Conservation (phyloP, 1,140 invertebrate species). For the Dendrolimus kikuchii region DNA sequence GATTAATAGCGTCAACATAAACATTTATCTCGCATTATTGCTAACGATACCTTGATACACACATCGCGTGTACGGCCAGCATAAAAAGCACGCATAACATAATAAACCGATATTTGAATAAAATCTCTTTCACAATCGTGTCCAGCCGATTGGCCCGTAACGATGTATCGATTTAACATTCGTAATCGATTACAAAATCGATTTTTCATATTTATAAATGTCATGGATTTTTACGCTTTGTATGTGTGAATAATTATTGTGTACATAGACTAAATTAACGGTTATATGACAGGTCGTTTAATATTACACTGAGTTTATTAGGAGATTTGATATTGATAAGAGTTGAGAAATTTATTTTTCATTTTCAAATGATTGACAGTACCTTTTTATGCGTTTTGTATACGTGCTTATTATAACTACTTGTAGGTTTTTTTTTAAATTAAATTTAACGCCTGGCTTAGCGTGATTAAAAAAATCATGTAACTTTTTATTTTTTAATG, state of each 20-base stretch:
- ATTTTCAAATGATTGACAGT: too few relatives aligned
- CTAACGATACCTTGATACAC: slow-evolving; percentile 18
- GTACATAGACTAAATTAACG: slow-evolving; percentile 4
- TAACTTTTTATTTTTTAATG: too few relatives aligned
- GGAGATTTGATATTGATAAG: too few relatives aligned
- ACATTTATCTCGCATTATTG: slow-evolving; percentile 19
- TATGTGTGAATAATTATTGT: slow-evolving; percentile 24
- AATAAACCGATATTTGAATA: slow-evolving; percentile 25
- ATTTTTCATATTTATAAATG: slow-evolving; percentile 42
- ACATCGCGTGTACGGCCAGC: slow-evolving; percentile 40
- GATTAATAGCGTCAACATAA: slow-evolving; percentile 13
- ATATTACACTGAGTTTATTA: too few relatives aligned
- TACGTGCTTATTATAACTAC: too few relatives aligned
- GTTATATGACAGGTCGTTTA: slow-evolving; percentile 3
- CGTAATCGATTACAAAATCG: slow-evolving; percentile 28
- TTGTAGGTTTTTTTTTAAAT: too few relatives aligned
- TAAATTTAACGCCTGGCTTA: too few relatives aligned
- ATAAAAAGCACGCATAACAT: slow-evolving; percentile 29
- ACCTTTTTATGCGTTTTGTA: too few relatives aligned
- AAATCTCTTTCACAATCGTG: slow-evolving; percentile 24
- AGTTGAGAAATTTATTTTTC: too few relatives aligned
- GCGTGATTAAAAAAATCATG: too few relatives aligned
- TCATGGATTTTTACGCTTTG: slow-evolving; percentile 32
- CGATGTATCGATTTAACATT: slow-evolving; percentile 29
- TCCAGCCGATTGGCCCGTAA: slow-evolving; percentile 34